Base-by-base conservation (phyloP, 1,140 invertebrate genomes). In the Monochamus saltuarius region DNA sequence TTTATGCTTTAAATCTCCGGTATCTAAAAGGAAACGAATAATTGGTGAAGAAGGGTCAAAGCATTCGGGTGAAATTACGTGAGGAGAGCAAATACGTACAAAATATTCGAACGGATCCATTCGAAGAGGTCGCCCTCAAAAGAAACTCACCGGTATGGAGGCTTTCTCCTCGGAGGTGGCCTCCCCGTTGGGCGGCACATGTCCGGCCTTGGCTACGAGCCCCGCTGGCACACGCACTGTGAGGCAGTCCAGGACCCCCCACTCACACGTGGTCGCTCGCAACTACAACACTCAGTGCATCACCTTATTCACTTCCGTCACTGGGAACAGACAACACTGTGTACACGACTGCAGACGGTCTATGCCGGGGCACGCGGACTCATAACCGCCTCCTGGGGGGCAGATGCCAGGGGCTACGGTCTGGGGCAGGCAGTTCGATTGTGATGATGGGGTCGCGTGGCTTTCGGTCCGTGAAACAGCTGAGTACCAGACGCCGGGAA, bases 101-200 rank as follows among this genome's bases (percentile, higher is more conserved):
- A 29, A 29, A 6, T 29, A 29, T 29, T 29, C 6, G 6, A 6
- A 29, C 22, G 6, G 22, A 6, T 29, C 22, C 22, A 29, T 29
- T 29, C 22, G 22, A 6, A 29, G 2, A 29, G 22, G 2, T 29
- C 22, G 6, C 2, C 22, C 22, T 6, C 22, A 46, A 14, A 46
- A 10, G 22, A 16, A 17, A 56, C 73, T 71, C 70, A 76, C 75
- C 73, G 75, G 75, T 68, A 76, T 70, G 66, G 73, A 74, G 67
- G 73, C 75, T 73, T 76, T 76, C 67, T 76, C 75, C 73, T 75
- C 73, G 73, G 72, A 64, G 73, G 75, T 66, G 73, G 74, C 70
- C 67, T 72, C 73, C 69, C 71, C 69, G 67, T 76, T 73, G 62
- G 73, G 73, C 66, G 75, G 75, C 73, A 76, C 75, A 75, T 76